Evolutionary conservation across 1,140 invertebrate species (phyloP).

Genomic region (Papilio aristodemus): DNA sequence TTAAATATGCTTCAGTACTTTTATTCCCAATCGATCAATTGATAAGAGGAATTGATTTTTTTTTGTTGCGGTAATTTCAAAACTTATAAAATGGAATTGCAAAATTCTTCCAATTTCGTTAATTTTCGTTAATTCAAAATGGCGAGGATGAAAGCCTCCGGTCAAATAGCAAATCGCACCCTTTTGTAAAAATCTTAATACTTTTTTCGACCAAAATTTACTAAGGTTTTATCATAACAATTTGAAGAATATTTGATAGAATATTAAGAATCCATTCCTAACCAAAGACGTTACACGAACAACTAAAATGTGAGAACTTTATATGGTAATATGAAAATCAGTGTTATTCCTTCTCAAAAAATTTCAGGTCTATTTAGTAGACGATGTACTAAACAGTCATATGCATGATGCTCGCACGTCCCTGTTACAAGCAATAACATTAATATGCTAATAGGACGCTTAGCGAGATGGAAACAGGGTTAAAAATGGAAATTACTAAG

Average conservation of each 20-base stretch:
- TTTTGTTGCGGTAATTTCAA: too few relatives aligned
- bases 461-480: constrained; percentile 62
- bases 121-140: background rate
- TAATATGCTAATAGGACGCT: constrained; percentile 73
- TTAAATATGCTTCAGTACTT: too few relatives aligned
- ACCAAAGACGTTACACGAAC: too few relatives aligned
- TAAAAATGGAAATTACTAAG: constrained; percentile 68
- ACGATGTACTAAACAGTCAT: constrained; percentile 33
- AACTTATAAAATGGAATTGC: too few relatives aligned
- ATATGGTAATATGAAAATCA: background rate
- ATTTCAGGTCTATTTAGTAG: background rate
- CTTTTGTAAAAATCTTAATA: background rate
- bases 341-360: background rate
- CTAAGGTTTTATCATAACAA: too few relatives aligned
- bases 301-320: background rate
- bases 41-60: too few relatives aligned
- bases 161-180: background rate
- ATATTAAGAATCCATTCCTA: background rate
- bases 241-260: background rate
- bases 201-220: too few relatives aligned
- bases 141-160: background rate
- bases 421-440: constrained; percentile 47
- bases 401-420: constrained; percentile 39
- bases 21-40: too few relatives aligned
- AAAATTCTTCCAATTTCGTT: background rate